These are phyloP conservation scores for Eremophila alpestris DNA, from an alignment of 2,797 vertebrate genomes.

Conservation along the genomic window DNA sequence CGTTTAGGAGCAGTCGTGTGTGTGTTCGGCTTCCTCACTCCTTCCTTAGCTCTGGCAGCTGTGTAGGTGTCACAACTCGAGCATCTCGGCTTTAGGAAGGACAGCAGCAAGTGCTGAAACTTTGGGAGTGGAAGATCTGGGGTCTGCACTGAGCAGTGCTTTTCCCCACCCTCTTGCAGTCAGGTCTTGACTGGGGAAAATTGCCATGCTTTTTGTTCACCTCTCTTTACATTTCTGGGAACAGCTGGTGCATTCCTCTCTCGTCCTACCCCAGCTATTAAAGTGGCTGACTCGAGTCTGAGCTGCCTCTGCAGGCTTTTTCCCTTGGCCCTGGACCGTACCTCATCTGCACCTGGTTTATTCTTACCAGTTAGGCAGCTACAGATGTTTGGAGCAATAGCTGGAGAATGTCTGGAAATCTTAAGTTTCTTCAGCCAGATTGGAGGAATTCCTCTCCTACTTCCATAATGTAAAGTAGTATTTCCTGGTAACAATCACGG, in stretches of 20 bases:
- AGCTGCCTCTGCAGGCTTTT: neutral
- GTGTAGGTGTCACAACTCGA: neutral
- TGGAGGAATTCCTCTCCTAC: neutral
- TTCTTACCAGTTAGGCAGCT: neutral
- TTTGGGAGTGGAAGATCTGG: neutral
- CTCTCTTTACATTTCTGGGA: neutral
- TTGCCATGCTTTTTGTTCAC: neutral
- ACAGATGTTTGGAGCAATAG: neutral
- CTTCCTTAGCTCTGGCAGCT: neutral
- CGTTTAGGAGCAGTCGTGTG: neutral
- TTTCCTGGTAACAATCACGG: neutral
- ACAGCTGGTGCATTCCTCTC: neutral
- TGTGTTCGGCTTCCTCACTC: neutral
- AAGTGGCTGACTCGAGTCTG: neutral
- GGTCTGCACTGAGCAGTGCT: neutral
- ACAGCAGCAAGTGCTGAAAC: constrained; percentile 70
- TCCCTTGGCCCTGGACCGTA: neutral
- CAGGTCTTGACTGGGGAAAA: neutral
- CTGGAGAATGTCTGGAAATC: neutral
- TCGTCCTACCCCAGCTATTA: neutral
- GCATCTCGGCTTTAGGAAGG: neutral
- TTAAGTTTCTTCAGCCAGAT: neutral
- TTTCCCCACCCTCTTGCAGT: neutral
- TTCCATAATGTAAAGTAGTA: neutral
- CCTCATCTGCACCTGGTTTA: neutral